phyloP scores from a whole-genome alignment of 2,888 invertebrate genomes.

The Melinaea menophilus region DNA sequence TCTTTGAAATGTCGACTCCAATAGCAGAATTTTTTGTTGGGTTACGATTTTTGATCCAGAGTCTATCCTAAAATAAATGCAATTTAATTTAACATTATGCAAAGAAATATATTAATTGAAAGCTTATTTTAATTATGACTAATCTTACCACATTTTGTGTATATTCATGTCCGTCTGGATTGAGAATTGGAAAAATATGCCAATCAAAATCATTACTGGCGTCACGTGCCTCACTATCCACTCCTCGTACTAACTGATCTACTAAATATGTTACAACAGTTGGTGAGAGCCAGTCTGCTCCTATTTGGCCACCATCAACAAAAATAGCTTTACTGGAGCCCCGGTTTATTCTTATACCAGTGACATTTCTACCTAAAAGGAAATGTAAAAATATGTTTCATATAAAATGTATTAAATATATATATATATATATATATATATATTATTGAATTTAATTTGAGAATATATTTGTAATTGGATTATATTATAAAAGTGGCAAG shows the following conservation, averaged over 20 bases:
- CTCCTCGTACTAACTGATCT: constrained; percentile 79
- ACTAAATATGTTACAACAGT: constrained; percentile 80
- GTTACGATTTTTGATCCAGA: constrained; percentile 82
- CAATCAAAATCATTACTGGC: constrained; percentile 80
- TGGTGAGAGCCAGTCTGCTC: constrained; percentile 86
- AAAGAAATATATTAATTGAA: too few species aligned
- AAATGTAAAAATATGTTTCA: neutral
- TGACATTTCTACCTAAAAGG: constrained; percentile 65
- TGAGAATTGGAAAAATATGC: constrained; percentile 85
- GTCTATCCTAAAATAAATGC: constrained; percentile 60
- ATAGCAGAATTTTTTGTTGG: constrained; percentile 52
- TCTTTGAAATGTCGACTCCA: constrained; percentile 81
- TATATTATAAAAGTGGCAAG: too few species aligned
- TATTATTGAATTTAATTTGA: too few species aligned
- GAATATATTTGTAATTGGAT: too few species aligned
- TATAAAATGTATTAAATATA: too few species aligned
- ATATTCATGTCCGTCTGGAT: constrained; percentile 87
- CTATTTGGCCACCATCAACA: constrained; percentile 79
- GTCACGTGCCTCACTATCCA: constrained; percentile 60
- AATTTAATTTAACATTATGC: too few species aligned
- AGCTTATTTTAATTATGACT: neutral
- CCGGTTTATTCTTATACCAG: constrained; percentile 61
- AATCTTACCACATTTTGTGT: constrained; percentile 77
- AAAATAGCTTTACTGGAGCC: constrained; percentile 49
- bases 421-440: neutral